A percentile compares a stretch with the other conserved stretches of the same genome.
Evolutionary conservation across 2,888 invertebrate genomes (phyloP).

Genomic region (Agrochola circellaris): DNA sequence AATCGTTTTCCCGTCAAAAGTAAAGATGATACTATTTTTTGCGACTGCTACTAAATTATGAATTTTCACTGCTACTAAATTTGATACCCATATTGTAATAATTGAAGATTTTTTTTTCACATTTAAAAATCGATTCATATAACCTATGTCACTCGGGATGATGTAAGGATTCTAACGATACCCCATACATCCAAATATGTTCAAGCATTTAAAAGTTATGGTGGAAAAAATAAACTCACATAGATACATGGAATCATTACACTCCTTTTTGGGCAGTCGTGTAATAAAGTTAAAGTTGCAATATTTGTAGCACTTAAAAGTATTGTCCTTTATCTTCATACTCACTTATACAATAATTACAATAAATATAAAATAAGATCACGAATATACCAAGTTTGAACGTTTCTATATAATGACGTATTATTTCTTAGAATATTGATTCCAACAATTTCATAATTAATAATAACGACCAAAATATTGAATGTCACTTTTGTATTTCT

Average conservation of each 20-base stretch:
- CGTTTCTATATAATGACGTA: slow-evolving; percentile 46
- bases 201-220: too few species aligned
- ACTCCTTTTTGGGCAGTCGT: too few species aligned
- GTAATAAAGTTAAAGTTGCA: neutral
- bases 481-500: slow-evolving; percentile 65
- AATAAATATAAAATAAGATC: slow-evolving; percentile 57
- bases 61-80: neutral
- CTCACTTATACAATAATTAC: slow-evolving; percentile 65
- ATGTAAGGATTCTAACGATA: too few species aligned
- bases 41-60: neutral
- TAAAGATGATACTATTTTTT: neutral
- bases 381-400: slow-evolving; percentile 51
- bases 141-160: too few species aligned
- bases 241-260: too few species aligned
- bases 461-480: slow-evolving; percentile 66
- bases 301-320: neutral
- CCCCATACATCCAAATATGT: too few species aligned
- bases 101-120: too few species aligned
- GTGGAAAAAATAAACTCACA: too few species aligned
- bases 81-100: too few species aligned
- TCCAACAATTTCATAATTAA: slow-evolving; percentile 56
- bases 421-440: slow-evolving; percentile 47
- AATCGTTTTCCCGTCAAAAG: neutral
- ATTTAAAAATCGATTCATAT: too few species aligned
- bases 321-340: slow-evolving; percentile 1